Base-by-base conservation (phyloP, 2,797 vertebrate genomes). In the Hydrolagus colliei region DNA sequence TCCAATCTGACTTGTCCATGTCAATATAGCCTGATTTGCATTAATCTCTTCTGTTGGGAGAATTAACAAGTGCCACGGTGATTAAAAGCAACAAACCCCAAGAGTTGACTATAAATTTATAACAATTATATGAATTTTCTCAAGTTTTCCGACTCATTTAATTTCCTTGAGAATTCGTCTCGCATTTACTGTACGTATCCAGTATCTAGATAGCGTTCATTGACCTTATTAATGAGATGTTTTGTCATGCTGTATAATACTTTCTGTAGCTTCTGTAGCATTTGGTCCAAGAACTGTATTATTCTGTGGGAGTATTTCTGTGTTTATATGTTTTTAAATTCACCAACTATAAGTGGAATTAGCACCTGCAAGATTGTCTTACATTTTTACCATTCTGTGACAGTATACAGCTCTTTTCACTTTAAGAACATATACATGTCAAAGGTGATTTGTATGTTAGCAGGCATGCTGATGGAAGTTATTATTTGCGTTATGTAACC, bases 11-110 rank as follows among this genome's bases (percentile, higher is more conserved):
- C 88, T 88, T 92, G 92, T 92, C 91, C 86, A 87, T 89, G 90
- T 91, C 79, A 86, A 92, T 93, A 89, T 92, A 90, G 87, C 89
- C 88, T 92, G 91, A 93, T 91, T 91, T 90, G 89, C 89, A 88
- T 88, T 86, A 87, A 16, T 62, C 87, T 86, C 27, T 88, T 74
- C n/a, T 86, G 86, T 77, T 87, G 88, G 86, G 87, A 27, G 89
- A 89, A 89, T 87, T 86, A 89, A 91, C 90, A 90, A 86, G 22
- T 78, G 73, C 86, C 88, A 74, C 82, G 20, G 2, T 86, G 85
- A 88, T 91, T 88, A 89, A 88, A 75, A 82, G 77, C 63, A 85
- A 80, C 68, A 67, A 71, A 32, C 79, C 63, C 67, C 27, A 59
- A 59, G 87, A 78, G 73, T 4, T 32, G 68, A 67, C 63, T 84